Percentiles rank a stretch among this genome's conserved stretches.
Conservation (phyloP, 2,113 vertebrate species). For the Tragelaphus imberbis region DNA sequence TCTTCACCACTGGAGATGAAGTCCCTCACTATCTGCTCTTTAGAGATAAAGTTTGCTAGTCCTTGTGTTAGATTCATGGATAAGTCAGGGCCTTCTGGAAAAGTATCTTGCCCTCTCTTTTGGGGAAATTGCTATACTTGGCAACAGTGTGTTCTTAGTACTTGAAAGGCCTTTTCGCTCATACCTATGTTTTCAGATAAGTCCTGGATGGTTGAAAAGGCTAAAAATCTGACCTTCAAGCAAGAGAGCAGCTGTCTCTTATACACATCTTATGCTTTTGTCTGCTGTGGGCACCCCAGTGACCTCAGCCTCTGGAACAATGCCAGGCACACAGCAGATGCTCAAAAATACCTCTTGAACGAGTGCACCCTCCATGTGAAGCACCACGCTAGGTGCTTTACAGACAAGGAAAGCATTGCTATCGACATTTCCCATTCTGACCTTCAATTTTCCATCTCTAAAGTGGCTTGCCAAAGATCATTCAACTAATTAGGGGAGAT, state of each 20-base stretch:
- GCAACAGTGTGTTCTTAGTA: not conserved
- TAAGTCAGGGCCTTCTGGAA: not conserved
- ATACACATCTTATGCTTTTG: no score
- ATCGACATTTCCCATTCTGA: not conserved
- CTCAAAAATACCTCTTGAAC: not conserved
- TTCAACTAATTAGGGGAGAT: constrained; percentile 30
- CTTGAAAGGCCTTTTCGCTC: not conserved
- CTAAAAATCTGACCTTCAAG: not conserved
- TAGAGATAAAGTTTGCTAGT: not conserved
- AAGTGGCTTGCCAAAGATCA: constrained; percentile 27
- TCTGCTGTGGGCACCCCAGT: not conserved
- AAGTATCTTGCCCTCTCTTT: not conserved
- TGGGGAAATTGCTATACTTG: not conserved
- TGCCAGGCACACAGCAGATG: not conserved
- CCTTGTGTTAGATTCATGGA: not conserved
- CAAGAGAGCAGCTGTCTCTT: no score
- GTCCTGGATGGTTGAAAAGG: not conserved
- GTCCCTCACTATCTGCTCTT: not conserved
- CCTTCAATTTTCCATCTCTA: constrained; percentile 4
- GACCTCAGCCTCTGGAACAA: not conserved
- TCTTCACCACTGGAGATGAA: not conserved
- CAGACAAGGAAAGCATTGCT: not conserved
- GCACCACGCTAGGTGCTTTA: not conserved
- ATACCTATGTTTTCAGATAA: not conserved
- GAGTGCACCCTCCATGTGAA: not conserved